Base-by-base conservation (phyloP, 2,888 invertebrate genomes). In the Miltochrista miniata region DNA sequence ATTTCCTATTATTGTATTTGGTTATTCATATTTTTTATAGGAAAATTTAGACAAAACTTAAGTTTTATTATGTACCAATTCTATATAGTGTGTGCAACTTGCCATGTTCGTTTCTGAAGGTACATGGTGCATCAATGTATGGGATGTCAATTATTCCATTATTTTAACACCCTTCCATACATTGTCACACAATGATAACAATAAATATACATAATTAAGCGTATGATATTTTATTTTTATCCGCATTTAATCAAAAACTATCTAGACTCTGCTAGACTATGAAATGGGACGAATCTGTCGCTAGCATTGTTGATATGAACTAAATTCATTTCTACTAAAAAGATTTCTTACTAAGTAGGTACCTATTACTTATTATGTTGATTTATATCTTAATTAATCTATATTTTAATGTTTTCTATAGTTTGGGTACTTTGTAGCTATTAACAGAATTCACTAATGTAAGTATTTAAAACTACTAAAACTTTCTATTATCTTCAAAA, bases 51-150 rank as follows among this genome's bases (percentile, higher is more conserved):
- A 75, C 75, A 74, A 79, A 79, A 76, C 66, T 72, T 75, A 74
- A 36, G 36, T 36, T 15, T 79, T 74, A 74, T 58, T 52, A 24
- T 24, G 18, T 24, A 24, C 5, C 18, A 73, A 72, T 60, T 54
- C 54, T 53, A 38, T 42, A 41, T 48, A 36, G 54, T 71, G 67
- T 62, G 72, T 43, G 42, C 36, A 57, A 57, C 47, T 50, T 53
- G 59, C 45, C 54, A 46, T 62, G 54, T 41, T 0, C 18, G 50
- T 51, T 47, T 53, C 48, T 24, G 18, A 4, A 49, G 55, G 45
- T 54, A 48, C 59, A 64, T 66, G 69, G 61, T 64, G 59, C 62
- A 57, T 70, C 81, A 76, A 75, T 79, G 80, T 81, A 81, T 81
- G 81, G 80, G 75, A 81, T 70, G 76, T 60, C 55, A 54, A 59